Conservation (phyloP, 2,888 invertebrate species). For the Andrena camellia region DNA sequence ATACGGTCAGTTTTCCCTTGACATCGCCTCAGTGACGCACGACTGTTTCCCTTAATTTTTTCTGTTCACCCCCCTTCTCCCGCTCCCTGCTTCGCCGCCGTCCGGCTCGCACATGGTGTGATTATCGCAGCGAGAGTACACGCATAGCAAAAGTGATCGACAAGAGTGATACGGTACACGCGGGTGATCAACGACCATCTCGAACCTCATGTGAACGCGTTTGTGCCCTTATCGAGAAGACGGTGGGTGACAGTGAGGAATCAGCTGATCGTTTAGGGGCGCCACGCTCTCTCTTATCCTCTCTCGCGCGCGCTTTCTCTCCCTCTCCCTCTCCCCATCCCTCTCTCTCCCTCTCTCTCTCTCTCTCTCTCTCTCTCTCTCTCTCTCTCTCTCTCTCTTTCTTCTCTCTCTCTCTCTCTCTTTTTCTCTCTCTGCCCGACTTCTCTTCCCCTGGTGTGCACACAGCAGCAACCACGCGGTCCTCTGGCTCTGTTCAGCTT, state of each 20-base stretch:
- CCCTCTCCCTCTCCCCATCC: constrained; percentile 10
- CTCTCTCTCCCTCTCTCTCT: constrained; percentile 29
- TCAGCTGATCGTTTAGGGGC: constrained; percentile 75
- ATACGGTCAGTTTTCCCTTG: constrained; percentile 79
- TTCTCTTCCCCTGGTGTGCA: constrained; percentile 24
- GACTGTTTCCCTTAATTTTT: constrained; percentile 26
- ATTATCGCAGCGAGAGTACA: not conserved
- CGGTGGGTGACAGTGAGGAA: constrained; percentile 70
- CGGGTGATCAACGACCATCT: constrained; percentile 10
- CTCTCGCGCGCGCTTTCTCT: constrained; percentile 32
- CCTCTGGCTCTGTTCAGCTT: constrained; percentile 47
- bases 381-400: constrained; percentile 28
- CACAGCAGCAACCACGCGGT: constrained; percentile 51
- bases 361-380: constrained; percentile 27
- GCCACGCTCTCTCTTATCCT: constrained; percentile 49
- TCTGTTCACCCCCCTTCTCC: not conserved
- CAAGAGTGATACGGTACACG: constrained; percentile 19
- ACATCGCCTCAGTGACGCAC: constrained; percentile 46
- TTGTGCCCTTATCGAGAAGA: constrained; percentile 46
- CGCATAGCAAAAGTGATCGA: constrained; percentile 13
- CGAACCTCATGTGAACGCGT: constrained; percentile 25
- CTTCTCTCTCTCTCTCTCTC: not conserved
- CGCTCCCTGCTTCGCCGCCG: no score
- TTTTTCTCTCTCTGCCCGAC: not conserved
- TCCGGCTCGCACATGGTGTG: not conserved